Evolutionary conservation across 37 sponge, comb jelly and placozoan genomes (phyloP), one percentile per base, ranked within the genome.

Genomic region (Tethya wilhelma): DNA sequence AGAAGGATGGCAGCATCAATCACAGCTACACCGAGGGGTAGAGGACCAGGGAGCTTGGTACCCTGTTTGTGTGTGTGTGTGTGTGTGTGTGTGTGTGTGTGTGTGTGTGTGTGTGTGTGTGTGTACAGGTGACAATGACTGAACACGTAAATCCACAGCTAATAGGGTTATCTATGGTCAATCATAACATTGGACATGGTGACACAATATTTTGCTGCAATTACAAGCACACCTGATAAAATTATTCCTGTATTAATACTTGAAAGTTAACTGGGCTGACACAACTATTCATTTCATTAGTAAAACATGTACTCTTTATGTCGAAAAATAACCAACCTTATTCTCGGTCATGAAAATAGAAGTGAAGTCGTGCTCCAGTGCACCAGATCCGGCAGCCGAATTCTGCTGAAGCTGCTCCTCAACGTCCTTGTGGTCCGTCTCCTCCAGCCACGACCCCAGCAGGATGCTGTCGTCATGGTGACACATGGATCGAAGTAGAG

Each of bases 1-100:
- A 99, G 79, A 17, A 79, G 39, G 23, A 99, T 87, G 30, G 99
- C 85, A 12, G 89, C 71, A 72, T 99, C 97, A 34, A 99, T 91
- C 39, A 96, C 93, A 22, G 91, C 84, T 25, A 96, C 97, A n/a
- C 97, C 95, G 45, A 99, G 89, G 0, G 99, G 99, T 25, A 99
- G 87, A 64, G 99, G 95, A 30, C 86, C 90, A 29, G 90, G 95
- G 32, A 86, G 29, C 0, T 19, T n/a, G 2, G 71, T 75, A 0
- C 74, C 86, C 86, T 72, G 49, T 17, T 40, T 25, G 56, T 38
- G 63, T 7, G 28, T 7, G 28, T 7, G 28, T 8, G 63, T n/a
- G 63, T 7, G 63, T 7, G 28, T 7, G 63, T 7, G 63, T n/a
- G 63, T 7, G 63, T n/a, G 63, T 19, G 39, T 14, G 19, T 8